Conservation (phyloP, 2,113 vertebrate genomes). For the Alaudala cheleensis region DNA sequence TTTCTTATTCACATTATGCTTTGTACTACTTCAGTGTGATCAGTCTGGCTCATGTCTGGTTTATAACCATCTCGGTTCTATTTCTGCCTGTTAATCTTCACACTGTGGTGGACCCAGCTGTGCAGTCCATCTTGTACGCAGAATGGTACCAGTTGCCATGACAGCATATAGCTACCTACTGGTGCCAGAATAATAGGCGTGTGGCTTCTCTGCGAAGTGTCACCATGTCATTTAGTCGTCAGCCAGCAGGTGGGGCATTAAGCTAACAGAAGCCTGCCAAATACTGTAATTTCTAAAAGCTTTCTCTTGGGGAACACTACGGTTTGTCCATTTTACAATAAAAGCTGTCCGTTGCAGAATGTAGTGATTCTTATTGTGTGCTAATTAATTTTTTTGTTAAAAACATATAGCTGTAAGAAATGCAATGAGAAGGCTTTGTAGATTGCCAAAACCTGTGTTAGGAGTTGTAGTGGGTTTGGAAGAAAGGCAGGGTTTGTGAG, state of each 20-base stretch:
- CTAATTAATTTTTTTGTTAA: background rate
- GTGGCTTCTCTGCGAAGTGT: background rate
- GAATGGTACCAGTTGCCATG: slow-evolving; percentile 32
- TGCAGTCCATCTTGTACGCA: background rate
- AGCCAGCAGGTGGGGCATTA: slow-evolving; percentile 69
- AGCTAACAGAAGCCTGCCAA: slow-evolving; percentile 40
- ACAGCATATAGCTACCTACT: background rate
- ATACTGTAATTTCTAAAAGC: background rate
- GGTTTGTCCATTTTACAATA: background rate
- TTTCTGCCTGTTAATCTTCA: background rate
- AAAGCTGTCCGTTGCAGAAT: background rate
- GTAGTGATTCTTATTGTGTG: background rate
- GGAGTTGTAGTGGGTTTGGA: accelerated
- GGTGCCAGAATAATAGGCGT: background rate
- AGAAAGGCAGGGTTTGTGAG: background rate
- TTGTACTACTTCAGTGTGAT: background rate
- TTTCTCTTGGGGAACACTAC: background rate
- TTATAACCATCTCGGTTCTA: background rate
- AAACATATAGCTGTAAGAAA: background rate
- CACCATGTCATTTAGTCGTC: slow-evolving; percentile 3
- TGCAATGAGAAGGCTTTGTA: background rate
- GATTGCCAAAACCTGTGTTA: background rate
- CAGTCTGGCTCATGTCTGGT: background rate
- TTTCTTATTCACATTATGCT: background rate
- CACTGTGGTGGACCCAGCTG: slow-evolving; percentile 7